phyloP scores from a whole-genome alignment of 1,140 invertebrate species.

The Penaeus chinensis region DNA sequence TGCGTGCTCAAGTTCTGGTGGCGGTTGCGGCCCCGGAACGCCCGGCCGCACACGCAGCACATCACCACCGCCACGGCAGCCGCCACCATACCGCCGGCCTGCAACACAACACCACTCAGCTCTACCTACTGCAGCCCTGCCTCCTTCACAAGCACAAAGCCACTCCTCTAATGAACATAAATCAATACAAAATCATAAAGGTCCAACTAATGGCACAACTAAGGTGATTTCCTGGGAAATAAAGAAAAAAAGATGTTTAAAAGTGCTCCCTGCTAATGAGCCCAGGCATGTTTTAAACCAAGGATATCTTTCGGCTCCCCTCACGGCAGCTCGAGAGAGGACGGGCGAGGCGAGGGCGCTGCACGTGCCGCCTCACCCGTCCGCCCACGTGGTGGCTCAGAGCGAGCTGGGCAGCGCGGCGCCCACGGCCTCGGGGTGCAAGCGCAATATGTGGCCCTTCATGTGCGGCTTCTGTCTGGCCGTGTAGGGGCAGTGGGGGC shows the following conservation, averaged over 20 bases:
- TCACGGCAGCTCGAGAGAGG: too few species aligned
- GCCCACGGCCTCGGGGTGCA: conserved; percentile 39
- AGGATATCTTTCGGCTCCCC: too few species aligned
- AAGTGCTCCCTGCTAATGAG: too few species aligned
- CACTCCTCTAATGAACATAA: conserved; percentile 2
- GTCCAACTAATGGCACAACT: too few species aligned
- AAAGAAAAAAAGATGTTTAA: too few species aligned
- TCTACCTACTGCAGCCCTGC: conserved; percentile 32
- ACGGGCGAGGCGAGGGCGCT: too few species aligned
- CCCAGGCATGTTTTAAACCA: too few species aligned
- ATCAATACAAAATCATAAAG: too few species aligned
- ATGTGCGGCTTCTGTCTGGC: conserved; percentile 64
- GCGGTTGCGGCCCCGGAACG: conserved; percentile 61
- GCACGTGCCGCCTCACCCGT: too few species aligned
- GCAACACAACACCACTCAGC: conserved; percentile 59
- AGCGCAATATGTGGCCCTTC: conserved; percentile 56
- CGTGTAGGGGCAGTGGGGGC: conserved; percentile 69
- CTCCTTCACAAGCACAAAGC: conserved; percentile 19
- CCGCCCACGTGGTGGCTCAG: too few species aligned
- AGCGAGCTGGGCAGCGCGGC: too few species aligned
- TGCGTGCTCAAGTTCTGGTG: conserved; percentile 65
- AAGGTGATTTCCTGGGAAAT: too few species aligned
- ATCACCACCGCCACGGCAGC: conserved; percentile 45
- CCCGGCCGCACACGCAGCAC: conserved; percentile 59
- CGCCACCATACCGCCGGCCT: conserved; percentile 48